Conservation (phyloP, 2,113 vertebrate species). For the Nesogale talazaci region DNA sequence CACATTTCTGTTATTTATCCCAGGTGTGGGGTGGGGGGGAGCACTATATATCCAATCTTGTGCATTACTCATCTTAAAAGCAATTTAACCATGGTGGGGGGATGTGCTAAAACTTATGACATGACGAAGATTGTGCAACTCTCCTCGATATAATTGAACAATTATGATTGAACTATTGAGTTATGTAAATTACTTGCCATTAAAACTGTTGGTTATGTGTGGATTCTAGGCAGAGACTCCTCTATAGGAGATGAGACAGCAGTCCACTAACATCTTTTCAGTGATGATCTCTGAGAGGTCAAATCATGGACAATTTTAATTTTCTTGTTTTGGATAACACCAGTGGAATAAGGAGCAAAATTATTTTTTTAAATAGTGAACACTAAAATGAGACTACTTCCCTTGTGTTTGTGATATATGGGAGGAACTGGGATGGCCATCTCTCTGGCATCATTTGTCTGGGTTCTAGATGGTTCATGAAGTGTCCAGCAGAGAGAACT, state of each 20-base stretch:
- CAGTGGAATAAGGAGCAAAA: slow-evolving; percentile 1
- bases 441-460: slow-evolving; percentile 74
- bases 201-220: too few relatives aligned
- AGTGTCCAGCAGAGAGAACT: slow-evolving; percentile 79
- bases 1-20: too few relatives aligned
- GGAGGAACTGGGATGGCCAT: slow-evolving; percentile 71
- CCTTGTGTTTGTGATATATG: not conserved
- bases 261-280: not conserved
- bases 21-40: too few relatives aligned
- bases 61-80: too few relatives aligned
- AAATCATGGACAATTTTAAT: slow-evolving; percentile 15
- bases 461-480: slow-evolving; percentile 77
- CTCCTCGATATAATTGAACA: too few relatives aligned
- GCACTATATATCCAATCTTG: too few relatives aligned
- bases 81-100: too few relatives aligned
- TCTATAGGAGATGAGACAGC: not conserved
- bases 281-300: not conserved
- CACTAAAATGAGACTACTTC: not conserved
- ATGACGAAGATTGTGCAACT: too few relatives aligned
- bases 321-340: slow-evolving; percentile 24
- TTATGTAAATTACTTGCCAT: too few relatives aligned
- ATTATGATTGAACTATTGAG: too few relatives aligned
- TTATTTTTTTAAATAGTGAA: slow-evolving; percentile 46
- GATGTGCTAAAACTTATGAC: too few relatives aligned
- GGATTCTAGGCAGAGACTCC: not conserved